A percentile compares a stretch with the other conserved stretches of the same genome.
Conservation (phyloP, 2,888 invertebrate genomes). For the Drosophila helvetica region DNA sequence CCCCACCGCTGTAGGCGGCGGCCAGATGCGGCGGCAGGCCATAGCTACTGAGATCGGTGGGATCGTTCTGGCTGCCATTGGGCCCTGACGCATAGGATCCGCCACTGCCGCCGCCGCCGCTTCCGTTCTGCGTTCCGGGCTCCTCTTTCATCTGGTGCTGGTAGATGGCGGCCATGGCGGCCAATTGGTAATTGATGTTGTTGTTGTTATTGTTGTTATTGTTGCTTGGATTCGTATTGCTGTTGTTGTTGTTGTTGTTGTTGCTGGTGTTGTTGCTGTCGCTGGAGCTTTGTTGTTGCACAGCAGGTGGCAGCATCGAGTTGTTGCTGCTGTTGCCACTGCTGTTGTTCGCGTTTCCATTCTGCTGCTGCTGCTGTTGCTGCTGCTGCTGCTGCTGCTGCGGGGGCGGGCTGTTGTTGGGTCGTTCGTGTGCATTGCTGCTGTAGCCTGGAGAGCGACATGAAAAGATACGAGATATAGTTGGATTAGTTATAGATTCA, state of each 20-base stretch:
- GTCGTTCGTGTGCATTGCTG: constrained; percentile 80
- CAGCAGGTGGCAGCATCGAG: constrained; percentile 64
- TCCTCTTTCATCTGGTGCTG: constrained; percentile 83
- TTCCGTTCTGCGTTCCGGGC: constrained; percentile 79
- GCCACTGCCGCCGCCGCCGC: constrained; percentile 40
- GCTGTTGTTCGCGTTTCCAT: constrained; percentile 36
- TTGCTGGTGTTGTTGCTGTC: constrained; percentile 51
- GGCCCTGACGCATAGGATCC: constrained; percentile 33
- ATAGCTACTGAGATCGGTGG: constrained; percentile 81
- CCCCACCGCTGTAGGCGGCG: constrained; percentile 62
- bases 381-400: constrained; percentile 60
- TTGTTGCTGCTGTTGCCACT: constrained; percentile 48
- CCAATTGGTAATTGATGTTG: constrained; percentile 82
- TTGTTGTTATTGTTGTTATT: constrained; percentile 70
- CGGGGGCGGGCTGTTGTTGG: constrained; percentile 82
- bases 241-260: constrained; percentile 47
- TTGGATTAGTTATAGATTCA: constrained; percentile 6
- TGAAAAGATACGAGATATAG: constrained; percentile 5
- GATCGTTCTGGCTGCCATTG: constrained; percentile 80
- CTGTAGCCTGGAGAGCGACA: constrained; percentile 75
- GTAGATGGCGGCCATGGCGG: constrained; percentile 80
- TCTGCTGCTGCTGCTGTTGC: constrained; percentile 55
- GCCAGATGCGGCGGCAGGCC: constrained; percentile 77
- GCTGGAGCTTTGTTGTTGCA: constrained; percentile 51
- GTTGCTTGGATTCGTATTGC: constrained; percentile 66